Conservation (phyloP, 2,113 vertebrate genomes). For the Rousettus leschenaultii region DNA sequence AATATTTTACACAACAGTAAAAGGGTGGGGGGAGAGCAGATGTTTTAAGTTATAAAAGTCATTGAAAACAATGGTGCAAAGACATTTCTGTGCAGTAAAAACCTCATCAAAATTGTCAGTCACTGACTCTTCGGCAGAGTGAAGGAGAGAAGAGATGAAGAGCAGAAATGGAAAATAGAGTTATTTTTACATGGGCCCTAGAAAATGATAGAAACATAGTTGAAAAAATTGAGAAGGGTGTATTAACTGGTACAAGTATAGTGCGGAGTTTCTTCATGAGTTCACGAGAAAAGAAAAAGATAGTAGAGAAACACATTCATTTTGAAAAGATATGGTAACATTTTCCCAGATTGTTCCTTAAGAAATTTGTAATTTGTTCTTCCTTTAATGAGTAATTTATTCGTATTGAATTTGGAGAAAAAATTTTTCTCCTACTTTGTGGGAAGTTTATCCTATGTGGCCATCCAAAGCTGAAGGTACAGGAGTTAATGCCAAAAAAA, state of each 20-base stretch:
- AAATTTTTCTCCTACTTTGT: background rate
- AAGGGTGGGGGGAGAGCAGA: background rate
- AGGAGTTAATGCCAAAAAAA: background rate
- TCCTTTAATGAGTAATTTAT: background rate
- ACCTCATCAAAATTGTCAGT: slow-evolving; percentile 23
- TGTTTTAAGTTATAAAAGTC: slow-evolving; percentile 38
- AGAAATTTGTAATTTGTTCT: background rate
- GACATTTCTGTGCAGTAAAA: background rate
- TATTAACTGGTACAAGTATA: background rate
- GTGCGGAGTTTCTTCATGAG: background rate
- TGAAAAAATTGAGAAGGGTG: background rate
- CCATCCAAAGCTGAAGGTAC: background rate
- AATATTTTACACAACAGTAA: slow-evolving; percentile 1
- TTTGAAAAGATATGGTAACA: background rate
- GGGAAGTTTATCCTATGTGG: background rate
- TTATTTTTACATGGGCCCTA: background rate
- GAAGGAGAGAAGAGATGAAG: background rate
- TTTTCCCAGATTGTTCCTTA: background rate
- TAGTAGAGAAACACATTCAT: background rate
- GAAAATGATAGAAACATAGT: background rate
- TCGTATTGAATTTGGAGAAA: background rate
- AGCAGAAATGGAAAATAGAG: background rate
- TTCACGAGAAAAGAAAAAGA: background rate
- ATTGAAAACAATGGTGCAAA: slow-evolving; percentile 42
- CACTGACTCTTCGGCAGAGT: background rate